Evolutionary conservation across 2,888 invertebrate species (phyloP).

Genomic region (Tetragonisca angustula): DNA sequence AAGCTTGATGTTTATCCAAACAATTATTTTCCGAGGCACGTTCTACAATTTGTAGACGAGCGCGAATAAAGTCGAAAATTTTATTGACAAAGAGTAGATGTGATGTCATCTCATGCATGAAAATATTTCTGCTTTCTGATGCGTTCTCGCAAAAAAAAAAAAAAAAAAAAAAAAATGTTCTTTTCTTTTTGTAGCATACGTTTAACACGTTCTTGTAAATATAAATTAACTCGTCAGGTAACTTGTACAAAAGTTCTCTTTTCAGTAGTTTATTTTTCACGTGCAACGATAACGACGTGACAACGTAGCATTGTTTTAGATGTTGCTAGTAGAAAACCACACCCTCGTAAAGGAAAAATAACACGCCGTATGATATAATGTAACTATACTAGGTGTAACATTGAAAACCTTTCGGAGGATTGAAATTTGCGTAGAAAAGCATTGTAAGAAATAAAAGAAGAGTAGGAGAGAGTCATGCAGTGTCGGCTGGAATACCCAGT

Average conservation of each 20-base stretch:
- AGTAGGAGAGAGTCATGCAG: too few relatives aligned
- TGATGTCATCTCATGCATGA: not conserved
- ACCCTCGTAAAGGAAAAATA: not conserved
- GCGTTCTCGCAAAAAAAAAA: not conserved
- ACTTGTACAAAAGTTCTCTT: slow-evolving; percentile 15
- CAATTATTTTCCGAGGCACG: too few relatives aligned
- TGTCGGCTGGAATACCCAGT: too few relatives aligned
- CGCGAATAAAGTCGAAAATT: too few relatives aligned
- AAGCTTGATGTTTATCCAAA: too few relatives aligned
- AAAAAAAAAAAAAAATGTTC: slow-evolving; percentile 12
- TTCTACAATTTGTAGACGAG: too few relatives aligned
- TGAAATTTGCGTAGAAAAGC: not conserved
- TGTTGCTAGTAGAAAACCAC: not conserved
- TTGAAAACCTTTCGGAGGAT: not conserved
- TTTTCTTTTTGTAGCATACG: slow-evolving; percentile 55
- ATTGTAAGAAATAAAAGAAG: not conserved
- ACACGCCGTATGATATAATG: not conserved
- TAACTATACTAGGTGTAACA: not conserved
- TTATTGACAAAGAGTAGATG: not conserved
- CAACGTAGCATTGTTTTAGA: not conserved
- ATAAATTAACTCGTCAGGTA: slow-evolving; percentile 58
- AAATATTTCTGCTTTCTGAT: not conserved
- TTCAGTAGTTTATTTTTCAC: not conserved
- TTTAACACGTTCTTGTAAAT: slow-evolving; percentile 55
- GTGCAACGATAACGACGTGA: not conserved